Conservation (phyloP, 1,140 invertebrate genomes). For the Rhizoglyphus robini region DNA sequence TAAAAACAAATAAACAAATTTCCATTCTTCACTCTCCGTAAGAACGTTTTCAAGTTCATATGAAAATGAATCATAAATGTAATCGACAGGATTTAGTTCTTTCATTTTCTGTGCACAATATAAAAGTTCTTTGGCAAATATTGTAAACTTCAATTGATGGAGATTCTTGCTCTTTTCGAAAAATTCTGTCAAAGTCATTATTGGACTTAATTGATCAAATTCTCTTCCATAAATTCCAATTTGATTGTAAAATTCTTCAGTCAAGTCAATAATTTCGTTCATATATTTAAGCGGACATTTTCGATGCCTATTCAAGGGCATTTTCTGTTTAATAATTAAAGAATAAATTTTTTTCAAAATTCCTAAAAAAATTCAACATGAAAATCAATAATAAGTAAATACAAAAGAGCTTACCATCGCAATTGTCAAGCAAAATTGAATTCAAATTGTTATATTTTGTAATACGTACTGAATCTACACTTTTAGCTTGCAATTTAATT, state of each 20-base stretch:
- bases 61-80: background rate
- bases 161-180: conserved; percentile 25
- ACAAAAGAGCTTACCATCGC: background rate
- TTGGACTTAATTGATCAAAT: conserved; percentile 34
- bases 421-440: background rate
- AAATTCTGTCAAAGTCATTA: conserved; percentile 30
- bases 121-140: background rate
- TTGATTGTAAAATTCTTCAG: conserved; percentile 38
- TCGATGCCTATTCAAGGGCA: background rate
- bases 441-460: background rate
- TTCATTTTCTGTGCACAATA: background rate
- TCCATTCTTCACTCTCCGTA: background rate
- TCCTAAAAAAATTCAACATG: background rate
- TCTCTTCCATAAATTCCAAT: conserved; percentile 36
- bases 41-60: background rate
- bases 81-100: background rate
- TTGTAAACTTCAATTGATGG: background rate
- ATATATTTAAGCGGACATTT: background rate
- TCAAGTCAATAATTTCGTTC: conserved; percentile 33
- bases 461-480: background rate
- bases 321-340: background rate
- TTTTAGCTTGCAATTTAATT: background rate
- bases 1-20: background rate
- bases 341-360: conserved; percentile 3
- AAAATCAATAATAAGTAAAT: background rate